Evolutionary conservation across 2,797 vertebrate genomes (phyloP).

Genomic region (Sitta carolinensis): DNA sequence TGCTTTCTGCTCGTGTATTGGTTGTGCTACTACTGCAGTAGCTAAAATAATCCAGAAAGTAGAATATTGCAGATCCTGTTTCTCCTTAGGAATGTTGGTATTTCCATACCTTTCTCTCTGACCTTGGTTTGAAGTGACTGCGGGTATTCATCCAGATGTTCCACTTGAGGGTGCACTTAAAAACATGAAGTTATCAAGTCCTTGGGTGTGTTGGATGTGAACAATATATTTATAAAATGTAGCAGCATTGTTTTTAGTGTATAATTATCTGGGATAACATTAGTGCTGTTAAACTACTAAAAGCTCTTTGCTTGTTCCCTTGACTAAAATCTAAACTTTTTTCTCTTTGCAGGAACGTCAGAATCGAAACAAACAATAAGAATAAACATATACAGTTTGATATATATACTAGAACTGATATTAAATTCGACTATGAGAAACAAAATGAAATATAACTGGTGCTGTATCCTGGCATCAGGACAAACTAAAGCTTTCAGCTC

Average conservation of each 20-base stretch:
- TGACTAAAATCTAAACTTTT: slow-evolving; percentile 38
- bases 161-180: background rate
- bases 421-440: slow-evolving; percentile 81
- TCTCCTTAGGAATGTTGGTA: background rate
- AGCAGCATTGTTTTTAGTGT: background rate
- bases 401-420: slow-evolving; percentile 80
- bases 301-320: background rate
- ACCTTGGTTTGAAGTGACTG: background rate
- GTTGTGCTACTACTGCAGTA: background rate
- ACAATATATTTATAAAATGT: background rate
- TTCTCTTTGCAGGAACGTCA: slow-evolving; percentile 87
- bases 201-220: background rate
- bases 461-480: slow-evolving; percentile 81
- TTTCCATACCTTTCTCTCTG: background rate
- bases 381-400: slow-evolving; percentile 81
- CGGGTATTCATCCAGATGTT: background rate
- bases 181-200: background rate
- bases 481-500: slow-evolving; percentile 83
- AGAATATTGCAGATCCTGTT: background rate
- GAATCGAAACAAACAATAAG: slow-evolving; percentile 93
- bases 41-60: background rate
- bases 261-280: background rate
- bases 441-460: slow-evolving; percentile 72
- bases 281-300: background rate
- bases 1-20: background rate